Base-by-base conservation (phyloP, 2,113 vertebrate genomes). In the Pituophis catenifer region DNA sequence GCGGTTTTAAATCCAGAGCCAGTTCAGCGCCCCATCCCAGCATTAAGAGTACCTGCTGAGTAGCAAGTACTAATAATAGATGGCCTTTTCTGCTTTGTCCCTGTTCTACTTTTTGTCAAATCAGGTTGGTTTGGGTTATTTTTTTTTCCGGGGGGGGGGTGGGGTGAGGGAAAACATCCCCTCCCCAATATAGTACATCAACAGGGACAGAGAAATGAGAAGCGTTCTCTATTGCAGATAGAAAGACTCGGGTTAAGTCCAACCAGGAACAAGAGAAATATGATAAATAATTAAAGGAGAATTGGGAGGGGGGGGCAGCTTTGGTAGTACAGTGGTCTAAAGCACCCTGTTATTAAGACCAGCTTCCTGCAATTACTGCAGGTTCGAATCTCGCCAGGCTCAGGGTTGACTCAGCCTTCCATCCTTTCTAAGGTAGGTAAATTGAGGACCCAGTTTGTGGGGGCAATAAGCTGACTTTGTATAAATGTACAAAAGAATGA, bases 101-200 rank as follows among this genome's bases (percentile, higher is more conserved):
- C 65, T 75, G n/a, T 75, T 75, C n/a, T 75, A 33, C n/a, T 33
- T 75, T 75, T 33, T 75, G 65, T 75, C 13, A 75, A 75, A 75
- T 33, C 29, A 75, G 65, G 29, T 33, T n/a, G 12, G 29, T 70
- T 70, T 62, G 59, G 59, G 5, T 17, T 33, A 7, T 75, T 70
- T 15, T 65, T 70, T 26, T 48, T 48, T 10, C 3, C 0, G 57
- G 7, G 8, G 24, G 26, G 24, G 9, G 0, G 58, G 2, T 0
- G 8, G 58, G 26, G 9, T 48, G 9, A 1, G 1, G 58, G 59
- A 3, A 24, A 62, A 62, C 59, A 3, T 29, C n/a, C 59, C 65
- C 65, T 75, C 65, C 65, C 65, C 65, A 33, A 75, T 75, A 75
- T 1, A 75, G n/a, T 33, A 75, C n/a, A 75, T 33, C n/a, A 17